Conservation (phyloP, 2,888 invertebrate species). For the Acholoe squamosa region DNA sequence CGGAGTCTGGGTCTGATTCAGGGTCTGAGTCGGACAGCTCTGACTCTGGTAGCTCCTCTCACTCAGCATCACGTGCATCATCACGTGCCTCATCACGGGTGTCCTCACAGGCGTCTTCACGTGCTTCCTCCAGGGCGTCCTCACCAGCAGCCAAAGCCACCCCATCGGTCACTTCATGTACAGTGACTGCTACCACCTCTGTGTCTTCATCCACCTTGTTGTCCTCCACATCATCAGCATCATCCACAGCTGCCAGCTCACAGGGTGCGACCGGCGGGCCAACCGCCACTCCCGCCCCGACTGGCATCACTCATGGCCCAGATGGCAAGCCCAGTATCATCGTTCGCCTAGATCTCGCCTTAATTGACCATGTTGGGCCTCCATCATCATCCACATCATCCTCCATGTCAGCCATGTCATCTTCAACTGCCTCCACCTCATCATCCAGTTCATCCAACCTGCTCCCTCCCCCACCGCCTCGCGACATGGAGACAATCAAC, state of each 20-base stretch:
- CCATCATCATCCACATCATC: neutral
- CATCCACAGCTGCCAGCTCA: neutral
- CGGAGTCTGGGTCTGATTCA: slow-evolving; percentile 31
- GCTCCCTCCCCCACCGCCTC: slow-evolving; percentile 31
- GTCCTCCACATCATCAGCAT: neutral
- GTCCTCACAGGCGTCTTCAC: slow-evolving; percentile 26
- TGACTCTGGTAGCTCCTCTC: slow-evolving; percentile 36
- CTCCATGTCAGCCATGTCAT: neutral
- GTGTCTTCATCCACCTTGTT: slow-evolving; percentile 49
- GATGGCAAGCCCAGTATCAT: slow-evolving; percentile 41
- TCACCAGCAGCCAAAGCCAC: slow-evolving; percentile 21
- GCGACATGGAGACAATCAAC: neutral
- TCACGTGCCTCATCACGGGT: slow-evolving; percentile 6
- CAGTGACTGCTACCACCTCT: slow-evolving; percentile 30
- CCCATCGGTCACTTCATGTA: slow-evolving; percentile 22
- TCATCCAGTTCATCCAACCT: neutral
- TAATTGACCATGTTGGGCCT: slow-evolving; percentile 6
- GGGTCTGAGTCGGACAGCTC: slow-evolving; percentile 35
- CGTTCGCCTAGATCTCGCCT: slow-evolving; percentile 52
- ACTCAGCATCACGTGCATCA: neutral
- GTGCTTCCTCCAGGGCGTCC: slow-evolving; percentile 14
- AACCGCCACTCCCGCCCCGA: neutral
- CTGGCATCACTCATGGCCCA: slow-evolving; percentile 23
- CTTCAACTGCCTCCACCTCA: neutral
- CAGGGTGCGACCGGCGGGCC: neutral